Evolutionary conservation across 2,797 vertebrate species (phyloP), one percentile per base, ranked within the genome.

Genomic region (Apogon hyalosoma): DNA sequence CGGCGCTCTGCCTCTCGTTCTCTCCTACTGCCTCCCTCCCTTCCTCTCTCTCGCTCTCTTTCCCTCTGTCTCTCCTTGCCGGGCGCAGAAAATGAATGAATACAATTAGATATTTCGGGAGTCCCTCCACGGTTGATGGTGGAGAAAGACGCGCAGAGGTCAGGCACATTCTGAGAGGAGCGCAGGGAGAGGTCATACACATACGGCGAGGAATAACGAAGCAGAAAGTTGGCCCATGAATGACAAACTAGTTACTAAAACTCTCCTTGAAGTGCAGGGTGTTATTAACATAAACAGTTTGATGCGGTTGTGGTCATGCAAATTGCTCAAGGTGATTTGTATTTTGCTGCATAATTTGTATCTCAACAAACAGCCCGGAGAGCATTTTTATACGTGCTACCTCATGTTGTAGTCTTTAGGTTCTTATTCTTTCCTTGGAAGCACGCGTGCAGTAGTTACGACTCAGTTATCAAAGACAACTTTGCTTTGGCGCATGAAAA

Each of bases 61-160:
- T 21, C 19, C 3, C 19, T 64, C 54, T 77, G 69, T 88, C 80
- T 92, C 90, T 87, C 85, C 90, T 90, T 66, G 91, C 93, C 92
- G 91, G 80, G 91, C 84, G 79, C 81, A 90, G 87, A 93, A 95
- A 95, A 94, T 88, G 90, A 95, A 93, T 93, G 88, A 94, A 94
- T 94, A 94, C 91, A 94, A 92, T 95, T 94, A 94, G 90, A 91
- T 94, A 87, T 92, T 94, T 94, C 69, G 88, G 82, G 87, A 93
- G 88, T 88, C 85, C 71, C 78, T 79, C 80, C 71, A 79, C 55
- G 62, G 75, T 78, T 76, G 79, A 90, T 61, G 1, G 61, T 75
- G 73, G 73, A 79, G 80, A 84, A 76, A 87, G 77, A 82, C 80
- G 19, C 47, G 11, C 84, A 84, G 88, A 87, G 88, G 88, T 89